These are phyloP conservation scores for Linyphia triangularis DNA, from an alignment of 2,888 invertebrate genomes.

Conservation along the genomic window DNA sequence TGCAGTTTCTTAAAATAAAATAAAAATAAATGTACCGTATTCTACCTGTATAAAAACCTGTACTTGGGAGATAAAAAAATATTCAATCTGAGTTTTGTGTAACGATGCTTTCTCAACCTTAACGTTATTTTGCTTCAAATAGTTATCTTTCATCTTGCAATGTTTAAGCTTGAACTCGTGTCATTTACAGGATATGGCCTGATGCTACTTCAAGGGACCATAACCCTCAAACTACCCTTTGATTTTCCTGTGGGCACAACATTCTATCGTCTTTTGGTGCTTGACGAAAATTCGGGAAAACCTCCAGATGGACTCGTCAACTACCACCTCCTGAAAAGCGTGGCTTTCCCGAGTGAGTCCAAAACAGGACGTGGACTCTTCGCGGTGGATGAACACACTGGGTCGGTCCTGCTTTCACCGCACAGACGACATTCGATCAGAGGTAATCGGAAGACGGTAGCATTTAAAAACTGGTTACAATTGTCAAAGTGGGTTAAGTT, in stretches of 20 bases:
- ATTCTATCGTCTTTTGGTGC: constrained; percentile 30
- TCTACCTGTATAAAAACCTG: no score
- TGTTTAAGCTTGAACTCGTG: no score
- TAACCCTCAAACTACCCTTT: constrained; percentile 43
- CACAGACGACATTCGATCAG: constrained; percentile 51
- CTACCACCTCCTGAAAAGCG: constrained; percentile 39
- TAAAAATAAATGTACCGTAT: no score
- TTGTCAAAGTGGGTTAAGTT: no score
- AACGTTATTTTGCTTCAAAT: no score
- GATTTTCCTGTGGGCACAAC: constrained; percentile 56
- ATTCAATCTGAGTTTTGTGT: no score
- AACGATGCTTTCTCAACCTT: no score
- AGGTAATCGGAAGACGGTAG: constrained; percentile 40
- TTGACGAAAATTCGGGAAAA: constrained; percentile 23
- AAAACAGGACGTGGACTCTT: constrained; percentile 43
- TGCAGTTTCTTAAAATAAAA: no score
- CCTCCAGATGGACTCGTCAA: not conserved
- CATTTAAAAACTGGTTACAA: no score
- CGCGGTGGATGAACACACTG: constrained; percentile 57
- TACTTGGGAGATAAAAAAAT: no score
- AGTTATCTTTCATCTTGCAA: no score
- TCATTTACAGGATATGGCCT: constrained; percentile 5
- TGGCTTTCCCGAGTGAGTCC: constrained; percentile 22
- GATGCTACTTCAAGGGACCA: constrained; percentile 42
- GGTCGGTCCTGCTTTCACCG: constrained; percentile 61